Evolutionary conservation across 2,113 vertebrate species (phyloP).

Genomic region (Otis tarda): DNA sequence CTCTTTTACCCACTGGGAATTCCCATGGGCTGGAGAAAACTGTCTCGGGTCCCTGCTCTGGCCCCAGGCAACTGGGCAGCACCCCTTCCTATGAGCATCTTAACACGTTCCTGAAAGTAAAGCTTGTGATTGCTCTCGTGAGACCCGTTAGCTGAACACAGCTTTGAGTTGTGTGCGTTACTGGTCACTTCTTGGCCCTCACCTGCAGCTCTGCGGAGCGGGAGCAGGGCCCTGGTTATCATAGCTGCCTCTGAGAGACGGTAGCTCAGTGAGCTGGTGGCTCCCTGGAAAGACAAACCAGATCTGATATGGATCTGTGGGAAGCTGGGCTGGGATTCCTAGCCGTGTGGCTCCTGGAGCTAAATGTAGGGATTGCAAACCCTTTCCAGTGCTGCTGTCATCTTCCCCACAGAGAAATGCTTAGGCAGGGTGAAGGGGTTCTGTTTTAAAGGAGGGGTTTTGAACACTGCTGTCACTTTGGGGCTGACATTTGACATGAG

Average conservation of each 20-base stretch:
- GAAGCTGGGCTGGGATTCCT: neutral
- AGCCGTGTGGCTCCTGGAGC: neutral
- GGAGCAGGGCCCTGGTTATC: neutral
- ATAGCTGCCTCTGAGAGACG: neutral
- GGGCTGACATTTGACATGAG: neutral
- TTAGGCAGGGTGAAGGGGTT: neutral
- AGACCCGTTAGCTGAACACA: neutral
- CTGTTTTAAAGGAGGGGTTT: neutral
- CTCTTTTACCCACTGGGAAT: neutral
- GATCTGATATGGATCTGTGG: neutral
- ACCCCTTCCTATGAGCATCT: neutral
- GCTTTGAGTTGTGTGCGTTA: neutral
- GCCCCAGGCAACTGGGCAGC: neutral
- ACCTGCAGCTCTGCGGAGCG: neutral
- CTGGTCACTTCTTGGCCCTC: neutral
- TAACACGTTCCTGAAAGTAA: neutral
- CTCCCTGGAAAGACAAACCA: neutral
- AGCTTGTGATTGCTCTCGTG: accelerated
- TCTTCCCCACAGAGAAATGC: neutral
- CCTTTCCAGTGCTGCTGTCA: neutral
- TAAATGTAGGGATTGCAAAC: neutral
- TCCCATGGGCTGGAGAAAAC: neutral
- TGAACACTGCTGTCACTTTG: neutral
- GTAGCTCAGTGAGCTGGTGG: neutral
- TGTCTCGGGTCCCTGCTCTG: neutral